Evolutionary conservation across 2,113 vertebrate genomes (phyloP).

Genomic region (Coptodon bakossiorum): DNA sequence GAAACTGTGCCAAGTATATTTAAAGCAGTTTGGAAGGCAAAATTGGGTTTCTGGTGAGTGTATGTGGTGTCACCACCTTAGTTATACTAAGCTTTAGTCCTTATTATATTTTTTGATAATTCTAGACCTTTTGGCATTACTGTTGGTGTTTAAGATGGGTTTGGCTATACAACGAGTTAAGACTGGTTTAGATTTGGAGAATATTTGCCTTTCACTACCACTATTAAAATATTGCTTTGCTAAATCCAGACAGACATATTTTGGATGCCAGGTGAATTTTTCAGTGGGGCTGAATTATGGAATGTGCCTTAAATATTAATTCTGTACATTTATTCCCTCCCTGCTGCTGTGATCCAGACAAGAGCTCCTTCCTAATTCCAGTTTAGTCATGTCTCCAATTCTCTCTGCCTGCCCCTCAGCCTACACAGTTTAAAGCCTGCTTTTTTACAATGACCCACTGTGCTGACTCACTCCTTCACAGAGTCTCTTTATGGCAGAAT

Average conservation of each 20-base stretch:
- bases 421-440: not conserved
- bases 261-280: not conserved
- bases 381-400: not conserved
- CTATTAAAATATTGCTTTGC: not conserved
- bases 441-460: not conserved
- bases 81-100: not conserved
- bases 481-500: not conserved
- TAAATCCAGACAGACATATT: not conserved
- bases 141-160: not conserved
- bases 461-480: slow-evolving; percentile 15
- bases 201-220: not conserved
- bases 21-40: not conserved
- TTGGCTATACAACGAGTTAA: not conserved
- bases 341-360: not conserved
- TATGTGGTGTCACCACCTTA: not conserved
- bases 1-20: not conserved
- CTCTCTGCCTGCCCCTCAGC: not conserved
- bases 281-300: not conserved
- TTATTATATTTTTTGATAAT: not conserved
- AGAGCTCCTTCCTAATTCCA: not conserved
- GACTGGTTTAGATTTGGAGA: not conserved
- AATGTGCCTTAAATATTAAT: not conserved
- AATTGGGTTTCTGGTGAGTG: not conserved
- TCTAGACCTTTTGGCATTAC: not conserved
- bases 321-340: not conserved